Evolutionary conservation across 2,888 invertebrate genomes (phyloP).

Genomic region (Platycnemis pennipes): DNA sequence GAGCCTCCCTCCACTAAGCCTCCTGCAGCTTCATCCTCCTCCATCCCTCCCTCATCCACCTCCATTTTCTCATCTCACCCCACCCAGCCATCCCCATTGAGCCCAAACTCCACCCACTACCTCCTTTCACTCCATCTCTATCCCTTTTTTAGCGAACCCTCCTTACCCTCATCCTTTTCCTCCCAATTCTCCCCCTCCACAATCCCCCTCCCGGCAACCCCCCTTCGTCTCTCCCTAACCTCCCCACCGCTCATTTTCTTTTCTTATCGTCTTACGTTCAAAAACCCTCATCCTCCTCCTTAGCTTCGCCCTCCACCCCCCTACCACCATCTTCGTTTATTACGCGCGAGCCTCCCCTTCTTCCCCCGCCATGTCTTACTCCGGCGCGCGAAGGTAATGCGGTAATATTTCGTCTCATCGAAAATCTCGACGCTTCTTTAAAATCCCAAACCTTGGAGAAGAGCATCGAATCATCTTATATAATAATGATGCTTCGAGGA

Average conservation of each 20-base stretch:
- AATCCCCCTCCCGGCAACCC: neutral
- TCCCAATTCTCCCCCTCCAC: neutral
- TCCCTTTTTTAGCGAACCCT: slow-evolving; percentile 69
- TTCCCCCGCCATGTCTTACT: neutral
- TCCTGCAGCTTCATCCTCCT: slow-evolving; percentile 20
- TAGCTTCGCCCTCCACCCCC: neutral
- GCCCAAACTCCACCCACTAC: neutral
- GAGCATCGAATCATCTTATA: too few species aligned
- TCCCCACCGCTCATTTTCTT: neutral
- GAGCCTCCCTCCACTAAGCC: neutral
- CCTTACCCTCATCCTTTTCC: too few species aligned
- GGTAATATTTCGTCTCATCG: neutral
- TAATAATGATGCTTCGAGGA: too few species aligned
- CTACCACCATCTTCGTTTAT: neutral
- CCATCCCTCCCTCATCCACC: neutral
- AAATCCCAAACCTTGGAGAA: neutral
- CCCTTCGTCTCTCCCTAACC: neutral
- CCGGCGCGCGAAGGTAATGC: neutral
- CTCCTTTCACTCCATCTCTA: slow-evolving; percentile 46
- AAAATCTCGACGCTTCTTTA: neutral
- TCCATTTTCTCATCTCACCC: neutral
- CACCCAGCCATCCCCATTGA: neutral
- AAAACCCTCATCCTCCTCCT: neutral
- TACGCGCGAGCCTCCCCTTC: neutral
- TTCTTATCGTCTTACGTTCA: neutral